A percentile compares a stretch with the other conserved stretches of the same genome.
Evolutionary conservation across 2,797 vertebrate species (phyloP).

Genomic region (Paratrypauchen microcephalus): DNA sequence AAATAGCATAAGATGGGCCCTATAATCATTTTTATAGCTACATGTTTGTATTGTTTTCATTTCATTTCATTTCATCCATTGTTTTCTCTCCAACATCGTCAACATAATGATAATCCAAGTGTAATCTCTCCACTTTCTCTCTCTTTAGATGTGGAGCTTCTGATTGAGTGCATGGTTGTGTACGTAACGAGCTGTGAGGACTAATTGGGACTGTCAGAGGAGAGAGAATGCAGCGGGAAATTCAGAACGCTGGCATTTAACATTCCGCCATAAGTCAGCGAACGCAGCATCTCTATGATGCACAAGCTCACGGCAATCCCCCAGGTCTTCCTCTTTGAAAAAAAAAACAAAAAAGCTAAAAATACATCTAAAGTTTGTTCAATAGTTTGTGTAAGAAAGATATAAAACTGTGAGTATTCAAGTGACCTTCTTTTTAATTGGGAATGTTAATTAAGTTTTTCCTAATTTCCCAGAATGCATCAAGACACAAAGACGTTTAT

Average conservation of each 20-base stretch:
- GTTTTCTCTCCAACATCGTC: neutral
- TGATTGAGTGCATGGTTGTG: slow-evolving; percentile 68
- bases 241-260: slow-evolving; percentile 72
- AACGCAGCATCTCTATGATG: slow-evolving; percentile 12
- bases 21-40: too few species aligned
- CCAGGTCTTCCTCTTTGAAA: neutral
- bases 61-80: neutral
- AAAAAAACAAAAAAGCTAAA: neutral
- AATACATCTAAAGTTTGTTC: neutral
- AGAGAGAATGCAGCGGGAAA: slow-evolving; percentile 68
- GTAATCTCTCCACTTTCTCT: slow-evolving; percentile 11
- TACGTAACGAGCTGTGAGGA: slow-evolving; percentile 75
- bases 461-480: slow-evolving; percentile 2
- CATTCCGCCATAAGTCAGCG: slow-evolving; percentile 48
- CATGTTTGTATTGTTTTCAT: neutral
- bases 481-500: neutral
- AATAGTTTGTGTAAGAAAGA: neutral
- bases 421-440: slow-evolving; percentile 14
- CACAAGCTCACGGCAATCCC: slow-evolving; percentile 38
- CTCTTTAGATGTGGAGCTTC: slow-evolving; percentile 26
- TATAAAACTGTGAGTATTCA: neutral
- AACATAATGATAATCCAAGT: neutral
- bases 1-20: too few species aligned
- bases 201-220: slow-evolving; percentile 79
- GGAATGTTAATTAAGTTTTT: slow-evolving; percentile 3